phyloP scores from a whole-genome alignment of 1,140 invertebrate genomes.

The Monochamus saltuarius region DNA sequence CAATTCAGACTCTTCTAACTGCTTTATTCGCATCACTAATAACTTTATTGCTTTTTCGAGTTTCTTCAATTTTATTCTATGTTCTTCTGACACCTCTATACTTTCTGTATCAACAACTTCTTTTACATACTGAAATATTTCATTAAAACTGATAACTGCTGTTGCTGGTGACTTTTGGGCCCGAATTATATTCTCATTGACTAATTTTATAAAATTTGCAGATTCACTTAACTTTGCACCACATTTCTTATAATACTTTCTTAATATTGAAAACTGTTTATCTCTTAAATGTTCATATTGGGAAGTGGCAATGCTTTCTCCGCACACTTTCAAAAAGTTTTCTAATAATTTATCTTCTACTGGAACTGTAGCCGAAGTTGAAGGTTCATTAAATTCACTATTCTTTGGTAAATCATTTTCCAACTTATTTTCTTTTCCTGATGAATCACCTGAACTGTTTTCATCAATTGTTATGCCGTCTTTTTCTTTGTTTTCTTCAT shows the following conservation, averaged over 20 bases:
- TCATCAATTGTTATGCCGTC: constrained; percentile 21
- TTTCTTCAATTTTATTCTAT: constrained; percentile 43
- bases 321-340: constrained; percentile 22
- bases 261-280: constrained; percentile 24
- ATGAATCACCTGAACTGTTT: constrained; percentile 13
- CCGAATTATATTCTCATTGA: constrained; percentile 15
- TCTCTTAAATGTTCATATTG: constrained; percentile 18
- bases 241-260: constrained; percentile 28
- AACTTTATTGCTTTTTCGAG: constrained; percentile 52
- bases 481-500: neutral
- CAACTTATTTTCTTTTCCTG: constrained; percentile 23
- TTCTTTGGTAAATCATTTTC: constrained; percentile 14
- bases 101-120: constrained; percentile 15
- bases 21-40: constrained; percentile 54
- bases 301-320: constrained; percentile 17
- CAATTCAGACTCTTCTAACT: constrained; percentile 53
- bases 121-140: constrained; percentile 32
- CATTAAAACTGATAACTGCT: constrained; percentile 34
- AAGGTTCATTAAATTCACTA: neutral
- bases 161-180: constrained; percentile 20
- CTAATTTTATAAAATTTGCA: constrained; percentile 1
- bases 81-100: constrained; percentile 30
- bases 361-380: neutral
- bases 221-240: constrained; percentile 10
- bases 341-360: constrained; percentile 16